A percentile compares a stretch with the other conserved stretches of the same genome.
These are phyloP conservation scores for Sebastes iracundus DNA, from an alignment of 2,797 vertebrate genomes.

Conservation along the genomic window DNA sequence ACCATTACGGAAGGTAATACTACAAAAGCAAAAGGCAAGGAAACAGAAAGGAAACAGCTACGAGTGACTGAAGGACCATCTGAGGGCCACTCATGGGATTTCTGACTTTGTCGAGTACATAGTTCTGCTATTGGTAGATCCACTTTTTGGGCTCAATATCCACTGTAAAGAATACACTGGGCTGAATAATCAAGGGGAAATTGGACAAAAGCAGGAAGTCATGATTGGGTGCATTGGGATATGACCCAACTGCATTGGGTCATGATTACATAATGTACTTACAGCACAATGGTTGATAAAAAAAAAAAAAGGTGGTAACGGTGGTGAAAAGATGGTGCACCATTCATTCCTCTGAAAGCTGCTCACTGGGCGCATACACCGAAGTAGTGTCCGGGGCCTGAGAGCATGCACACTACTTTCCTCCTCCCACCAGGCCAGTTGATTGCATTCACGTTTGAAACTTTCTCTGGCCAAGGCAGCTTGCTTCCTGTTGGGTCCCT, in stretches of 20 bases:
- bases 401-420: neutral
- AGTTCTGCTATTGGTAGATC: neutral
- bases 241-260: neutral
- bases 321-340: neutral
- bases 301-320: neutral
- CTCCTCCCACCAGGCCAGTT: neutral
- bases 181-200: neutral
- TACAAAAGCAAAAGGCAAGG: neutral
- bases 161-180: neutral
- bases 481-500: neutral
- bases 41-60: neutral
- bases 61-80: neutral
- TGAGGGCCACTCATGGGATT: neutral
- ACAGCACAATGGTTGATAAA: neutral
- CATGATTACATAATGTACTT: neutral
- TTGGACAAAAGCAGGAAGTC: neutral
- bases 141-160: neutral
- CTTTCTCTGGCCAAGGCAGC: neutral
- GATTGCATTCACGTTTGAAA: neutral
- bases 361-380: neutral
- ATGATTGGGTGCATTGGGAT: no score
- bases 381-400: neutral
- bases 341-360: neutral
- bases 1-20: neutral
- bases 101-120: neutral